Conservation (phyloP, 2,888 invertebrate genomes). For the Cinara cedri region DNA sequence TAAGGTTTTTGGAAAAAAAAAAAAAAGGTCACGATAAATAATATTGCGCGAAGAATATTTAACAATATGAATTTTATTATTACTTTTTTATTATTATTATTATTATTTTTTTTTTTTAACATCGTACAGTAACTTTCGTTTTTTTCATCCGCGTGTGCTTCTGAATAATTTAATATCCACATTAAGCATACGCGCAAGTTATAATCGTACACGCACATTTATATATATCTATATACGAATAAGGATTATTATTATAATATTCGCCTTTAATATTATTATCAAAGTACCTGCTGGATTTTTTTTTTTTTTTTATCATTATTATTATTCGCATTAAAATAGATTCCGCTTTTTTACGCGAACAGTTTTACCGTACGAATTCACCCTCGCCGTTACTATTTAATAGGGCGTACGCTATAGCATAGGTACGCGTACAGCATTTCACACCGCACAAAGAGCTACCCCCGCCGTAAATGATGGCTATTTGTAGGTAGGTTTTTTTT, state of each 20-base stretch:
- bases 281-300: slow-evolving; percentile 18
- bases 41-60: background rate
- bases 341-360: background rate
- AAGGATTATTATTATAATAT: slow-evolving; percentile 1
- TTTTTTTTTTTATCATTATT: slow-evolving; percentile 15
- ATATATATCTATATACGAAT: slow-evolving; percentile 10
- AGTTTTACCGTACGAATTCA: background rate
- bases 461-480: no score
- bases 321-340: background rate
- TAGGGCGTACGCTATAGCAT: no score
- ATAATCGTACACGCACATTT: no score
- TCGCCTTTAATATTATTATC: slow-evolving; percentile 28
- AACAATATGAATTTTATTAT: background rate
- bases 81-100: no score
- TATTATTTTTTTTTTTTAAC: background rate
- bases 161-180: slow-evolving; percentile 41
- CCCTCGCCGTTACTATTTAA: background rate
- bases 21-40: background rate
- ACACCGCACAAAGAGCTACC: background rate
- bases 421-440: slow-evolving; percentile 3
- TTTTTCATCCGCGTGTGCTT: slow-evolving; percentile 11
- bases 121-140: slow-evolving; percentile 1
- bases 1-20: no score
- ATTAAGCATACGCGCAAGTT: no score
- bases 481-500: background rate